A percentile compares a stretch with the other conserved stretches of the same genome.
Evolutionary conservation across 2,888 invertebrate genomes (phyloP).

Genomic region (Gryllus longicercus): DNA sequence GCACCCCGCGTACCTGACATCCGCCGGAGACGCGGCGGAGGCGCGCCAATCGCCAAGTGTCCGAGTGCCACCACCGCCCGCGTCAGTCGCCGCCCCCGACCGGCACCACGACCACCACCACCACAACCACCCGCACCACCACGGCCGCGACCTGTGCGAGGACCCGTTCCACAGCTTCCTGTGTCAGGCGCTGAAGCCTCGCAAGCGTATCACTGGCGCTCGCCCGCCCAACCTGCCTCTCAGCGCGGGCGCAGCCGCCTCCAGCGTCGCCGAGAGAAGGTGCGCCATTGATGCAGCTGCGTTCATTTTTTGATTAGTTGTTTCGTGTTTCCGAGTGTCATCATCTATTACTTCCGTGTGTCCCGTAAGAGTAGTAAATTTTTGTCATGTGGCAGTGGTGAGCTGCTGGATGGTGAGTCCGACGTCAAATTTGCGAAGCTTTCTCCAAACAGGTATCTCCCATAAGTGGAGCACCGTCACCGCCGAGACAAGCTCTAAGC

Average conservation of each 20-base stretch:
- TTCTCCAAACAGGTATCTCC: too few species aligned
- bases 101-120: conserved; percentile 33
- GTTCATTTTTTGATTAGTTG: too few species aligned
- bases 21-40: not conserved
- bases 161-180: conserved; percentile 35
- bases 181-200: conserved; percentile 24
- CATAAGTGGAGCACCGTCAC: too few species aligned
- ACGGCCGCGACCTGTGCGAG: conserved; percentile 29
- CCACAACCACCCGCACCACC: conserved; percentile 36
- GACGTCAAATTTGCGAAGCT: too few species aligned
- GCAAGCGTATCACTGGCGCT: not conserved
- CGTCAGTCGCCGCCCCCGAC: conserved; percentile 23
- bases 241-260: not conserved
- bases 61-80: not conserved
- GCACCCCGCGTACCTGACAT: not conserved
- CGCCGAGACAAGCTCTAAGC: too few species aligned
- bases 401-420: too few species aligned
- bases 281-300: not conserved
- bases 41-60: not conserved
- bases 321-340: too few species aligned
- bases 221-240: not conserved
- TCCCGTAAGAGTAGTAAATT: too few species aligned
- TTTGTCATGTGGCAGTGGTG: too few species aligned
- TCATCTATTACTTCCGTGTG: too few species aligned
- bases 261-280: not conserved